These are phyloP conservation scores for Phocoena sinus DNA, from an alignment of 2,113 vertebrate species.

Conservation along the genomic window DNA sequence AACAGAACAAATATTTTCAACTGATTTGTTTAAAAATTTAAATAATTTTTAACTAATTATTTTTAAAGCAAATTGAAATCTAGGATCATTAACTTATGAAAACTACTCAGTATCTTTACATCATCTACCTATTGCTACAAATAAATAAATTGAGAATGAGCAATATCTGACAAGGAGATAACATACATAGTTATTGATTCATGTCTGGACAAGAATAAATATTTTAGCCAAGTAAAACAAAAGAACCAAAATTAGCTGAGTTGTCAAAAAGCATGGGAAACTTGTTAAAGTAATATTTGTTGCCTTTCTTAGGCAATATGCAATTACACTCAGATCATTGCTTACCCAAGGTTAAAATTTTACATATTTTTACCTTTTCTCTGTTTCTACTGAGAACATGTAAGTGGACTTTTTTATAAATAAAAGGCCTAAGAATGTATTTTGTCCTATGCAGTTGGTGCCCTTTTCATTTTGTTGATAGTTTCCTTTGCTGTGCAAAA, in stretches of 20 bases:
- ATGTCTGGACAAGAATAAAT: not conserved
- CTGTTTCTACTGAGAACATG: not conserved
- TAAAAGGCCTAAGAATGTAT: not conserved
- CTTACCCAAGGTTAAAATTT: not conserved
- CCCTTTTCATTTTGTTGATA: not conserved
- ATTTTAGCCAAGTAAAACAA: not conserved
- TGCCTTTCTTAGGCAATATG: not conserved
- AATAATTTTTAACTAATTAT: not conserved
- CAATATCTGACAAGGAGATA: not conserved
- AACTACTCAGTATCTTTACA: not conserved
- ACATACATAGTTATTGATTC: not conserved
- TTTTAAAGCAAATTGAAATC: not conserved
- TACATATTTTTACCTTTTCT: not conserved
- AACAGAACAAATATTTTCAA: not conserved
- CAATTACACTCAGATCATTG: not conserved
- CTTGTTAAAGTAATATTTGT: not conserved
- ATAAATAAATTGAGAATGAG: not conserved
- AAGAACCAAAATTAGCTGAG: not conserved
- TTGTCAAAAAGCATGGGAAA: not conserved
- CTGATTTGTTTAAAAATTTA: not conserved
- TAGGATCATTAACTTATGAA: not conserved
- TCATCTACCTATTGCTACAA: not conserved
- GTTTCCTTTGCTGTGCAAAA: not conserved
- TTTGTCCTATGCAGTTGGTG: not conserved
- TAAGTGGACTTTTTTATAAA: not conserved